A percentile compares a stretch with the other conserved stretches of the same genome.
Evolutionary conservation across 2,797 vertebrate species (phyloP).

Genomic region (Todus mexicanus): DNA sequence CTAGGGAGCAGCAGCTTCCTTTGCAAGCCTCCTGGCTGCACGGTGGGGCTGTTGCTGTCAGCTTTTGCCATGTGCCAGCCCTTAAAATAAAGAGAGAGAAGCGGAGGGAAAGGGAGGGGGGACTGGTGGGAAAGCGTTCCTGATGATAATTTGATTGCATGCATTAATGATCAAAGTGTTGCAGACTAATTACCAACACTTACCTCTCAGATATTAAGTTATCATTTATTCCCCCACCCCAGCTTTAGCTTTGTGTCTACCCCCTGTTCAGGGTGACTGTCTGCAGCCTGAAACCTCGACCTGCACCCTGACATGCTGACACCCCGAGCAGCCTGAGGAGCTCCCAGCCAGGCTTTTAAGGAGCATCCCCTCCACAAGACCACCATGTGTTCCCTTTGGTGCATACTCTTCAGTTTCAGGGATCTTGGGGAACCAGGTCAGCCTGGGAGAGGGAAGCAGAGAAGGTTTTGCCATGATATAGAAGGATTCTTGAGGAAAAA

Average conservation of each 20-base stretch:
- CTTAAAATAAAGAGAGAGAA: slow-evolving; percentile 60
- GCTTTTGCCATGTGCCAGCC: slow-evolving; percentile 54
- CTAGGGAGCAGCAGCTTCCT: slow-evolving; percentile 75
- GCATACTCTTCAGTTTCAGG: background rate
- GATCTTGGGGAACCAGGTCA: background rate
- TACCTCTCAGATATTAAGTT: slow-evolving; percentile 76
- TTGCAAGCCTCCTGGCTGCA: slow-evolving; percentile 42
- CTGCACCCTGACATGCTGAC: background rate
- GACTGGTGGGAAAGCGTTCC: slow-evolving; percentile 61
- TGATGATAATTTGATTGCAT: slow-evolving; percentile 79
- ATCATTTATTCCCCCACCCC: slow-evolving; percentile 48
- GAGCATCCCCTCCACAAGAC: background rate
- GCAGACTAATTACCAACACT: slow-evolving; percentile 76
- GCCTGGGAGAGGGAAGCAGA: background rate
- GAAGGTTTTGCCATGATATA: background rate
- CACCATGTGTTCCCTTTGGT: background rate
- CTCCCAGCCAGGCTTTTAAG: background rate
- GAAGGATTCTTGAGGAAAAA: background rate
- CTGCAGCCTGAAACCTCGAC: background rate
- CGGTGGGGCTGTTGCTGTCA: slow-evolving; percentile 15
- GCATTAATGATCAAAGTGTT: slow-evolving; percentile 79
- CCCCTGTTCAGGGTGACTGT: background rate
- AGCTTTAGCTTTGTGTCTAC: slow-evolving; percentile 4
- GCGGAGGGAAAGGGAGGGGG: background rate
- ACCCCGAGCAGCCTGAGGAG: rapidly evolving